Percentiles rank a stretch among this genome's conserved stretches.
Evolutionary conservation across 2,797 vertebrate species (phyloP).

Genomic region (Syndactyla subalaris): DNA sequence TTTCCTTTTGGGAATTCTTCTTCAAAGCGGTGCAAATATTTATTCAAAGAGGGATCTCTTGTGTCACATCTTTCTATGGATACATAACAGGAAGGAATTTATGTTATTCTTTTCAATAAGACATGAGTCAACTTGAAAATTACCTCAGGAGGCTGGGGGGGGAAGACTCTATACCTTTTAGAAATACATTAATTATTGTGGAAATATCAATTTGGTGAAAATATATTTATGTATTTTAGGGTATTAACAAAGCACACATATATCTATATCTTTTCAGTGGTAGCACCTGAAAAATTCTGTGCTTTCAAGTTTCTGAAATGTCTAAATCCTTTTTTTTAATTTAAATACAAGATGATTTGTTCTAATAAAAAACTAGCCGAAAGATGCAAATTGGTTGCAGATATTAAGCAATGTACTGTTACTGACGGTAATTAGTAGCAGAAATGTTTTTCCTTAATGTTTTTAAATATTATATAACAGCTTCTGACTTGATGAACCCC

Average conservation of each 20-base stretch:
- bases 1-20: not conserved
- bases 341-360: not conserved
- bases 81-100: not conserved
- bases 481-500: slow-evolving; percentile 14
- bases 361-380: not conserved
- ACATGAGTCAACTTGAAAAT: not conserved
- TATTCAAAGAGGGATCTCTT: not conserved
- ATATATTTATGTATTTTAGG: not conserved
- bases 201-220: not conserved
- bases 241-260: not conserved
- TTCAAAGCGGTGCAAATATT: not conserved
- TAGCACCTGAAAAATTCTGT: not conserved
- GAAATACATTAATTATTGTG: not conserved
- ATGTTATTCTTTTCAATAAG: not conserved
- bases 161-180: not conserved
- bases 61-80: not conserved
- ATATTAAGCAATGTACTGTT: slow-evolving; percentile 9
- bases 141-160: accelerated
- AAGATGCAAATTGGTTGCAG: not conserved
- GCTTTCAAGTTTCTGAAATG: not conserved
- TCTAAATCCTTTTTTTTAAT: not conserved
- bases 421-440: slow-evolving; percentile 23
- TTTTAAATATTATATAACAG: not conserved
- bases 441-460: not conserved
- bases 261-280: not conserved